Evolutionary conservation across 2,113 vertebrate species (phyloP), one percentile per base, ranked within the genome.

Genomic region (Pagrus major): DNA sequence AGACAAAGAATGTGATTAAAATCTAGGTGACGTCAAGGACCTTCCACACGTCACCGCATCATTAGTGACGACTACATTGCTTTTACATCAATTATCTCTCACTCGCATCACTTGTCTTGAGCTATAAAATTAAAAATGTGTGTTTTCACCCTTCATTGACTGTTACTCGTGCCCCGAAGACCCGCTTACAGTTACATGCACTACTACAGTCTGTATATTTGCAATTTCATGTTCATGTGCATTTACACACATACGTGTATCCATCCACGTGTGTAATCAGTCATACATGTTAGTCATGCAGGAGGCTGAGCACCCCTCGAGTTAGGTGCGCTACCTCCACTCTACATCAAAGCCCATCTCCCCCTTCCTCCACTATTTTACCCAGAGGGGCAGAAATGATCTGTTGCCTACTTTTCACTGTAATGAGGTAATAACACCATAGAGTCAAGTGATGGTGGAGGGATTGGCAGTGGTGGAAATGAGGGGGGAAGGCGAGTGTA

Each of bases 381-480:
- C 81, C 86, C 83, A 70, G 49, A 76, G 88, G 84, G 85, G 86
- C 51, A 66, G 69, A 89, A 80, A 85, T 88, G 72, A 91, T 92
- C 80, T 49, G 71, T 91, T 91, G 88, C 84, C 89, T 89, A 90
- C 78, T 81, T 93, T 89, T 71, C 25, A 76, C 83, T 71, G 83
- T 90, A 93, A 94, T 93, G 82, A 92, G 91, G 78, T 92, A 89
- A 88, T 85, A 88, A 83, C 83, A 78, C 63, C 46, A 77, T 73
- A 61, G 70, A 73, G 85, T 86, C 78, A 82, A 88, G 73, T 65
- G 70, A 58, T 25, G 59, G 60, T 65, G 64, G 68, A 78, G 58
- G 67, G 73, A 76, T 23, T 54, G 76, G 71, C 55, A 76, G 46
- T 2, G 25, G 39, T 84, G 55, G 41, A 80, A 84, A 73, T 55